Conservation (phyloP, 2,797 vertebrate species). For the Gymnocypris eckloni region DNA sequence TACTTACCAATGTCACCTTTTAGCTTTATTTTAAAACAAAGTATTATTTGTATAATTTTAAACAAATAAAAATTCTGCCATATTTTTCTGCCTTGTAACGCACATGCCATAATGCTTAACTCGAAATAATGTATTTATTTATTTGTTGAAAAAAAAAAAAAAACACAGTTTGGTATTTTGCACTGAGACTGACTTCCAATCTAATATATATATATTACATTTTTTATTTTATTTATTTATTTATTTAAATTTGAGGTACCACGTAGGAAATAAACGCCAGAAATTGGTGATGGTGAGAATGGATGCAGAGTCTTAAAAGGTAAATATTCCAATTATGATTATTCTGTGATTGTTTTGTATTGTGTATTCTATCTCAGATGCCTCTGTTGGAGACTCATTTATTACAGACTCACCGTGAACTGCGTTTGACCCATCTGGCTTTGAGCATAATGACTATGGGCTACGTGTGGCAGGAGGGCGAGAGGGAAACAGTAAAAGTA, state of each 20-base stretch:
- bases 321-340: neutral
- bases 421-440: constrained; percentile 85
- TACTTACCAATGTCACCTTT: neutral
- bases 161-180: neutral
- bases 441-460: constrained; percentile 89
- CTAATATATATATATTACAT: too few species aligned
- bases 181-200: neutral
- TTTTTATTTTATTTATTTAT: too few species aligned
- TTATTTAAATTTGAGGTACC: neutral
- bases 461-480: constrained; percentile 93
- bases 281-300: neutral
- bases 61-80: neutral
- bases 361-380: constrained; percentile 77
- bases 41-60: neutral
- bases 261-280: too few species aligned
- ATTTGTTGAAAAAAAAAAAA: neutral
- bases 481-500: constrained; percentile 80
- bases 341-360: neutral
- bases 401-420: constrained; percentile 77
- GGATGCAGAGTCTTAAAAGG: neutral
- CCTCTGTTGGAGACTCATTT: constrained; percentile 80
- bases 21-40: neutral
- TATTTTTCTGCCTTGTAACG: neutral
- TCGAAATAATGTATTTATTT: neutral
- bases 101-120: neutral